phyloP scores from a whole-genome alignment of 2,113 vertebrate genomes.

The Triplophysa siluroides region DNA sequence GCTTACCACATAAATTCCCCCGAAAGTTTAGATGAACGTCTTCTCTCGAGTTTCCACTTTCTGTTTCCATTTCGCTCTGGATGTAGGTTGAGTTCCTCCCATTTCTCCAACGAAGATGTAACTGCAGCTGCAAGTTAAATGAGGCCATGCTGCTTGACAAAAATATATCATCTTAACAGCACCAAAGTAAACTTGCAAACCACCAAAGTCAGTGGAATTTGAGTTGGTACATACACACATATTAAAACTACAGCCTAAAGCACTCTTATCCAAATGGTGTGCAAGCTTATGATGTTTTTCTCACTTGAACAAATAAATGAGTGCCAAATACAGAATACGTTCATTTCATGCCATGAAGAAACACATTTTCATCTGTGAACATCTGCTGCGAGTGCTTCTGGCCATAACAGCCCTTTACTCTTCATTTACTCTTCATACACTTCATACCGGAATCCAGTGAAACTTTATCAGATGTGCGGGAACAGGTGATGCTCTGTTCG shows the following conservation, averaged over 20 bases:
- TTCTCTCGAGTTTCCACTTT: conserved; percentile 84
- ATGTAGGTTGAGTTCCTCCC: conserved; percentile 88
- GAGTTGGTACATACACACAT: background rate
- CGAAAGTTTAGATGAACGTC: conserved; percentile 88
- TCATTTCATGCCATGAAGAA: background rate
- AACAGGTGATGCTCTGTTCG: conserved; percentile 78
- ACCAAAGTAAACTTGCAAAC: background rate
- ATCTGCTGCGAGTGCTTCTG: background rate
- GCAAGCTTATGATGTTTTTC: background rate
- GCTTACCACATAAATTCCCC: conserved; percentile 92
- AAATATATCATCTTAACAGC: conserved; percentile 4
- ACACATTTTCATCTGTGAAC: background rate
- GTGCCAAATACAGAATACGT: background rate
- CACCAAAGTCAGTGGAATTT: background rate
- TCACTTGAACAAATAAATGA: background rate
- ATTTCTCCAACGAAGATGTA: conserved; percentile 90
- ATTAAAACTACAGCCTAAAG: background rate
- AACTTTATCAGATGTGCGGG: conserved; percentile 79
- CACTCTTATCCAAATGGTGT: background rate
- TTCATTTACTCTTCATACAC: background rate
- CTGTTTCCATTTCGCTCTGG: conserved; percentile 82
- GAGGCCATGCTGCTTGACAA: conserved; percentile 1
- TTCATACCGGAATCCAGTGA: conserved; percentile 88
- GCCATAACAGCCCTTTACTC: background rate
- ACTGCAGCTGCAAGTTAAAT: conserved; percentile 71